These are phyloP conservation scores for Ptychadena robeensis DNA, from an alignment of 2,797 vertebrate genomes.

Conservation along the genomic window DNA sequence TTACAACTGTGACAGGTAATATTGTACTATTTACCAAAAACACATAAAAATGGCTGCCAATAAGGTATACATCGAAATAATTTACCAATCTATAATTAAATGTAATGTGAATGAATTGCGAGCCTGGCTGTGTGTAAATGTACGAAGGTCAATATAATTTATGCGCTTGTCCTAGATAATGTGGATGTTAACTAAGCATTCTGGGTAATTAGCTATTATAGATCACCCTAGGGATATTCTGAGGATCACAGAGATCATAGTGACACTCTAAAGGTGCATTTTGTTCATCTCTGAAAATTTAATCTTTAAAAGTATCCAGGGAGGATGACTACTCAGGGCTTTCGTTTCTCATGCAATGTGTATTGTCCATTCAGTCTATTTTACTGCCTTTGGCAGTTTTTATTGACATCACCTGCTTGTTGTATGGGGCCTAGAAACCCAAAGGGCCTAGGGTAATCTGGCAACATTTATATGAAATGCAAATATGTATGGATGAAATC, in stretches of 20 bases:
- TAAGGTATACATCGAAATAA: not conserved
- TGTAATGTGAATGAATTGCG: not conserved
- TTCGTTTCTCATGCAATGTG: too few relatives aligned
- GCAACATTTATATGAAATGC: too few relatives aligned
- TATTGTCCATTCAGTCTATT: too few relatives aligned
- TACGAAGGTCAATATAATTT: not conserved
- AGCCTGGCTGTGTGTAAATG: not conserved
- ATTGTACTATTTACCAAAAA: too few relatives aligned
- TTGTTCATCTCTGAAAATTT: not conserved
- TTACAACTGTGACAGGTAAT: too few relatives aligned
- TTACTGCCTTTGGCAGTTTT: too few relatives aligned
- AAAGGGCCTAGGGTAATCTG: too few relatives aligned
- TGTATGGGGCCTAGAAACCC: too few relatives aligned
- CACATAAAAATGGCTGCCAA: too few relatives aligned
- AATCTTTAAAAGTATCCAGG: not conserved
- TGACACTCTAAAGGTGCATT: not conserved
- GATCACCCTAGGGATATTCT: not conserved
- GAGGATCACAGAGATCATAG: not conserved
- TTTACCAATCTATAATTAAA: not conserved
- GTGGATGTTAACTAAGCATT: not conserved
- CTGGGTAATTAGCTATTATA: constrained; percentile 2
- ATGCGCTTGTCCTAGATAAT: not conserved
- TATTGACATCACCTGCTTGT: too few relatives aligned
- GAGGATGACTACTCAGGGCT: not conserved
- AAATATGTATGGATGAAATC: too few relatives aligned